Base-by-base conservation (phyloP, 2,888 invertebrate genomes). In the Ophonus ardosiacus region DNA sequence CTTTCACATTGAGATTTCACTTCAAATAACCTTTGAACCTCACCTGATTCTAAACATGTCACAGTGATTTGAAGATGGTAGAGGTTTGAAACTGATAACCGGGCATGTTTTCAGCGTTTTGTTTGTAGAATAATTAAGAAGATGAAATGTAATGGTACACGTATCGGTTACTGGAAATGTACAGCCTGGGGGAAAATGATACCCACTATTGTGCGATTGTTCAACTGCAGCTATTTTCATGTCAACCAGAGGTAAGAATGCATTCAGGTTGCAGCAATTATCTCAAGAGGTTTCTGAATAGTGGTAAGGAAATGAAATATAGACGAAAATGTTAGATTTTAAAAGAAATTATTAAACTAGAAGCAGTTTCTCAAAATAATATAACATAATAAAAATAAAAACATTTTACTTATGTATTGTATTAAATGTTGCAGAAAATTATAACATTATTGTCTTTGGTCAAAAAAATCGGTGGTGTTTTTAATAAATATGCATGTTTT, bases 41-140 rank as follows among this genome's bases (percentile, higher is more conserved):
- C 13, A 0, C 0, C 18, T 21, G 31, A 40, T 18, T 57, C 57
- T 17, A 79, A 79, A 38, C 21, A 24, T 15, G 31, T 15, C 59
- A 13, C 59, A 13, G 59, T 13, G 13, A 79, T 24, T 15, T 79
- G 13, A 24, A n/a, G 15, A 0, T 79, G 79, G 18, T 56, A 24
- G 24, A 38, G 13, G 4, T 59, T 71, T 86, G 87, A 86, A 86
- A 87, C 85, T 86, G 87, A 87, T 87, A 86, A 86, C 85, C 85
- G 80, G 86, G 86, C 83, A 87, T 87, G 86, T 86, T 86, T 80
- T 85, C 86, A 86, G 17, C 78, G 86, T 86, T 87, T 87, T 87
- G 87, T 87, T 87, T 87, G 87, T 85, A 82, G 81, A 84, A 86
- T 87, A 87, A 87, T 87, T 87, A 81, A 68, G 81, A 81, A 43